A percentile compares a stretch with the other conserved stretches of the same genome.
These are phyloP conservation scores for Sinohyriopsis cumingii DNA, from an alignment of 2,888 invertebrate species.

Conservation along the genomic window DNA sequence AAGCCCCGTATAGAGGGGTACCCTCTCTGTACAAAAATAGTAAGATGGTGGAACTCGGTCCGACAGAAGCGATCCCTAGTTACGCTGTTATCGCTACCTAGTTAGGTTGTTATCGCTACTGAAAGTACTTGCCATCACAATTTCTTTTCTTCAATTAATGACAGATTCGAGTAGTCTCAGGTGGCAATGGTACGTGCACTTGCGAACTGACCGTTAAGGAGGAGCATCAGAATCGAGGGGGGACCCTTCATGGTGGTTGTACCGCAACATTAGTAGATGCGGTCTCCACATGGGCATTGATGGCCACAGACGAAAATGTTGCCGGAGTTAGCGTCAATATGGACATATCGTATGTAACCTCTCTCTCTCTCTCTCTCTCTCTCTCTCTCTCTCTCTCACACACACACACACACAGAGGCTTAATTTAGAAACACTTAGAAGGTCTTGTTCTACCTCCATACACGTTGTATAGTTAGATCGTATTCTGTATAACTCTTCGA, in stretches of 20 bases:
- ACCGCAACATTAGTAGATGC: constrained; percentile 85
- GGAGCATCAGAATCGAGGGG: constrained; percentile 83
- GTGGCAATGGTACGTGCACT: constrained; percentile 81
- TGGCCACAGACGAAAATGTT: constrained; percentile 77
- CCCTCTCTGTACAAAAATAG: no score
- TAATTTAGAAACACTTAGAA: no score
- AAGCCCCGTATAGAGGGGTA: no score
- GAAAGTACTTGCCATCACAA: no score
- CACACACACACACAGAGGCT: not conserved
- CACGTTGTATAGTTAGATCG: no score
- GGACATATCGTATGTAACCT: constrained; percentile 81
- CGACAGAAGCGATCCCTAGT: no score
- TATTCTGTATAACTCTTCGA: no score
- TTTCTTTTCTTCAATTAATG: not conserved
- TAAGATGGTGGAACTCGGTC: no score
- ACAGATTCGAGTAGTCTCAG: constrained; percentile 48
- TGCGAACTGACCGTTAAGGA: constrained; percentile 84
- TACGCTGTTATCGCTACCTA: no score
- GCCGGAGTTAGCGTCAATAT: constrained; percentile 89
- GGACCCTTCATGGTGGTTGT: constrained; percentile 89
- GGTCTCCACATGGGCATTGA: constrained; percentile 85
- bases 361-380: not conserved
- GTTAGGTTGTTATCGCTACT: no score
- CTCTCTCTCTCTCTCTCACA: not conserved
- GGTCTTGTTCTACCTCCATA: no score